Base-by-base conservation (phyloP, 2,888 invertebrate species). In the Helleia helle region DNA sequence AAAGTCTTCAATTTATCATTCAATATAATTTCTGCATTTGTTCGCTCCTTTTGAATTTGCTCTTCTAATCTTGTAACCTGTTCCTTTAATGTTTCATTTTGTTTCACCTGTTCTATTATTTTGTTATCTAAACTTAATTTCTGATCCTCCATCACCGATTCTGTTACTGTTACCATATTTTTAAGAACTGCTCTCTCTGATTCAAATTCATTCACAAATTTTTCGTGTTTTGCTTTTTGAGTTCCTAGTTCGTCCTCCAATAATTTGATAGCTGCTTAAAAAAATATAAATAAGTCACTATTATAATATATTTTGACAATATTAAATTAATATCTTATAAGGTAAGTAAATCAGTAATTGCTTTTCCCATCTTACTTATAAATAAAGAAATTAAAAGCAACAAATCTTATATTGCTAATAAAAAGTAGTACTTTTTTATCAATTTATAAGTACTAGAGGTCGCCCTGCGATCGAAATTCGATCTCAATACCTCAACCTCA, bases 71-170 rank as follows among this genome's bases (percentile, higher is more conserved):
- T 45, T 34, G 49, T 58, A 2, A 57, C 59, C 38, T 71, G 63
- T 36, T 51, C 46, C 46, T 60, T 49, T 31, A 71, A 44, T 9
- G 37, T 42, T 15, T 65, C 63, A 46, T 58, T 65, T 1, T 48
- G 42, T 47, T 60, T 67, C 1, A 54, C 22, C 42, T 69, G 56
- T 44, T 66, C 65, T 1, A 50, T 15, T 41, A 74, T 63, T 5
- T 54, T 46, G 17, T 60, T 67, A 40, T 57, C 65, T 0, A 67
- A 50, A n/a, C 50, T 52, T 2, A 48, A 40, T 55, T 68, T 73
- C 43, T 69, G 48, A 26, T 75, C 74, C 42, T 74, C 74, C 18
- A 7, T 36, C 22, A 36, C 15, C 9, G 14, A 22, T 34, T 34
- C 34, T 7, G 34, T 22, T 7, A 34, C 22, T 12, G 34, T 22